Percentiles rank a stretch among this genome's conserved stretches.
Conservation (phyloP, 2,113 vertebrate species). For the Podilymbus podiceps region DNA sequence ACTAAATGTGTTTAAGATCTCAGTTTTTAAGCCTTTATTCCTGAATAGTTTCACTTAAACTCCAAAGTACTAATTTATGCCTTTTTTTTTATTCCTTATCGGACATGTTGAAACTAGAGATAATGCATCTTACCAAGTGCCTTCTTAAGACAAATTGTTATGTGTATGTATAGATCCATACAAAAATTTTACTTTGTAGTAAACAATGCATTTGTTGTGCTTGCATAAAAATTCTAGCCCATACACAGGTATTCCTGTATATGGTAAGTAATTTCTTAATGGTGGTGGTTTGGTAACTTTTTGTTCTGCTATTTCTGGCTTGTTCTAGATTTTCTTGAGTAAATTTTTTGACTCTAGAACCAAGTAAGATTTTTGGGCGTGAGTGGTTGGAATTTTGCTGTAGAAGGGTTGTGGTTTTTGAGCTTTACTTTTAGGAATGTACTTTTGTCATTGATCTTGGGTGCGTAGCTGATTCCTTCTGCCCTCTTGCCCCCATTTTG, state of each 20-base stretch:
- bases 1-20: neutral
- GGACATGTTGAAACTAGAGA: neutral
- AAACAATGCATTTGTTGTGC: neutral
- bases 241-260: neutral
- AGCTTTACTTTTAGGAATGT: neutral
- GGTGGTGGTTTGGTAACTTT: neutral
- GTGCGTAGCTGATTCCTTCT: neutral
- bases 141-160: neutral
- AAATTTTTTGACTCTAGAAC: neutral
- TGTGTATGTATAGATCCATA: neutral
- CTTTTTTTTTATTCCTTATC: neutral
- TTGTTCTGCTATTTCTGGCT: neutral
- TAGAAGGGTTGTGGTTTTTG: neutral
- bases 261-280: neutral
- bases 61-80: neutral
- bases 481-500: neutral
- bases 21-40: neutral
- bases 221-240: neutral
- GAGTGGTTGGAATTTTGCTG: neutral
- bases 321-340: neutral
- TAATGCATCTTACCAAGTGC: neutral
- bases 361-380: neutral
- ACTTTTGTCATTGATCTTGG: neutral
- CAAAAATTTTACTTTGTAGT: neutral
- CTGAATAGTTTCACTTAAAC: neutral